phyloP scores from a whole-genome alignment of 2,888 invertebrate genomes.

The Tetragonisca angustula region DNA sequence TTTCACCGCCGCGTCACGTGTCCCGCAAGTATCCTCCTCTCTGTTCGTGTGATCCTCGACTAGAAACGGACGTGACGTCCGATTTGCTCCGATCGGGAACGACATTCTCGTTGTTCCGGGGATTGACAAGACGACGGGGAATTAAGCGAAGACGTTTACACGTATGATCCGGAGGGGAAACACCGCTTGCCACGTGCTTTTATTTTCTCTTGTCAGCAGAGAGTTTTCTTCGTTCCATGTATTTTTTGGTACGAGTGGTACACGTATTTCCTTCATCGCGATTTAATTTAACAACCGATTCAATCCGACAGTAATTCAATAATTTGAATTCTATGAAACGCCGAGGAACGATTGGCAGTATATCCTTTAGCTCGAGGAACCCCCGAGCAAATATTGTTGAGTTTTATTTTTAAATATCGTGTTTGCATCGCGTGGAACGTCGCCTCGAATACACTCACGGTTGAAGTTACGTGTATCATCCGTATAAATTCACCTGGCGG shows the following conservation, averaged over 20 bases:
- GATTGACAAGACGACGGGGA: not conserved
- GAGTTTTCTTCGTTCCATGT: too few species aligned
- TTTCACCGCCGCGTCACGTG: constrained; percentile 34
- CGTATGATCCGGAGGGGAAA: not conserved
- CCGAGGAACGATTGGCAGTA: too few species aligned
- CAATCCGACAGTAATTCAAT: too few species aligned
- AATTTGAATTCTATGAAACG: too few species aligned
- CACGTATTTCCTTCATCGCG: too few species aligned
- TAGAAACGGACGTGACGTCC: constrained; percentile 32
- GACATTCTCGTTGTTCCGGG: constrained; percentile 31
- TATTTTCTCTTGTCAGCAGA: too few species aligned
- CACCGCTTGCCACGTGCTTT: not conserved
- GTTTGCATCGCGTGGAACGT: not conserved
- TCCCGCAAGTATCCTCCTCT: constrained; percentile 7
- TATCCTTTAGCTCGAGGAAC: too few species aligned
- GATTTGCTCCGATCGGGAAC: constrained; percentile 36
- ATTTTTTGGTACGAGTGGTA: too few species aligned
- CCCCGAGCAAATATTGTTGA: too few species aligned
- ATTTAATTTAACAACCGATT: too few species aligned
- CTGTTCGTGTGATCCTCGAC: not conserved
- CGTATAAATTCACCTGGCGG: constrained; percentile 12
- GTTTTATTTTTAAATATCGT: not conserved
- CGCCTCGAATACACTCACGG: not conserved
- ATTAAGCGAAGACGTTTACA: constrained; percentile 11
- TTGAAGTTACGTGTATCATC: constrained; percentile 4